Base-by-base conservation (phyloP, 2,888 invertebrate species). In the Ischnus inquisitorius region DNA sequence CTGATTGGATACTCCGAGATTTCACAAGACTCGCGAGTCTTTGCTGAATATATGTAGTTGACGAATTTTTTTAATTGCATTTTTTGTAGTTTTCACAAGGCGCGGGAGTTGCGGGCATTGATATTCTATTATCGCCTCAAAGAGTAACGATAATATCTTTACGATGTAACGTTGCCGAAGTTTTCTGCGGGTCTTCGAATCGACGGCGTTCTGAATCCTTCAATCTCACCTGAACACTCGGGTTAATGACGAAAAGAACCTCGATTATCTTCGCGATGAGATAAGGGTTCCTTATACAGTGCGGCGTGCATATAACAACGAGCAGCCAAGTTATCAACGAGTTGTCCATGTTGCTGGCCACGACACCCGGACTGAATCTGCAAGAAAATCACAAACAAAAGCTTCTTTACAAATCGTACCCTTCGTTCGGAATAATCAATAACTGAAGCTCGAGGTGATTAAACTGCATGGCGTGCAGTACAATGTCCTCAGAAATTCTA, bases 181-280 rank as follows among this genome's bases (percentile, higher is more conserved):
- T 34, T 34, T 34, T 34, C 34, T 34, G 4, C 34, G 34, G 34
- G 8, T 0, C 8, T 34, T 34, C 6, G n/a, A 46, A 46, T 14
- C 12, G 3, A 46, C n/a, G 46, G 8, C n/a, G n/a, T 14, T 2
- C 3, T 14, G 46, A n/a, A 14, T 25, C 14, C 0, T 28, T 22
- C 14, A 4, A 57, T 57, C 77, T 81, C 87, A 93, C 93, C 89
- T 95, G 95, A 78, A 96, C 95, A 51, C 96, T 96, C 16, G 97
- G 95, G 88, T 97, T 96, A 89, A 97, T 96, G 25, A 97, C 96
- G 93, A 97, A 97, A 48, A 97, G 94, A 19, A 98, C 98, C 94
- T 99, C 98, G 71, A 99, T 97, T 88, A 99, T 96, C 95, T 99
- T 99, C 87, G 99, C 99, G 86, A 98, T 97, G 85, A 99, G 95